Evolutionary conservation across 2,797 vertebrate species (phyloP).

Genomic region (Pipistrellus pygmaeus): DNA sequence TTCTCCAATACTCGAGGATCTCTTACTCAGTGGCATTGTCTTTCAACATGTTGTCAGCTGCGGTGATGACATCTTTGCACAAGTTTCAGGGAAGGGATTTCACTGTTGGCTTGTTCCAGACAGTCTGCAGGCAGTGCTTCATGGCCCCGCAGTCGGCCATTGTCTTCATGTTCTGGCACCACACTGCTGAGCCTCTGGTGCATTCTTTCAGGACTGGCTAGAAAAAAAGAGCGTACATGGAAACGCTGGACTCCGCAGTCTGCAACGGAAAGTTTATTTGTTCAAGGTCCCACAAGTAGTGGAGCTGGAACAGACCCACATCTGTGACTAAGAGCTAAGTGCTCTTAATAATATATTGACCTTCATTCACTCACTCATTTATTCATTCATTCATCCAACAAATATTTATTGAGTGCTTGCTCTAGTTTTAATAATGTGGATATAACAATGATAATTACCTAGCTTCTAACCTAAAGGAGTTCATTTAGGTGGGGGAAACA

Average conservation of each 20-base stretch:
- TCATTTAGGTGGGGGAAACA: neutral
- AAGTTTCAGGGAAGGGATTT: constrained; percentile 95
- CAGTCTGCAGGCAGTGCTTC: constrained; percentile 95
- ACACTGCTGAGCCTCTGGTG: constrained; percentile 91
- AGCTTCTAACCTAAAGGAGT: neutral
- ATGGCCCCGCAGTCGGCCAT: constrained; percentile 94
- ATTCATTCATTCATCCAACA: neutral
- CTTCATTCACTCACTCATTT: neutral
- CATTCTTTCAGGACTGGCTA: constrained; percentile 92
- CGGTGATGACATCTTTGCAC: constrained; percentile 94
- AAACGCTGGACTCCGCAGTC: too few species aligned
- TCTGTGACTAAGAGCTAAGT: constrained; percentile 25
- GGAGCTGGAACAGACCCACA: neutral
- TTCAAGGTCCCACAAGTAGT: neutral
- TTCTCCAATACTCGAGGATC: constrained; percentile 94
- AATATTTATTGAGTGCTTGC: neutral
- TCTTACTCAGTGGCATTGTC: constrained; percentile 94
- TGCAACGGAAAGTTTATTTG: neutral
- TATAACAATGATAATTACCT: neutral
- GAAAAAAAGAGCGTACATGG: too few species aligned
- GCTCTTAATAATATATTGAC: neutral
- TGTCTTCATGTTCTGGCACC: constrained; percentile 94
- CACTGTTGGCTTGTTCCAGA: constrained; percentile 96
- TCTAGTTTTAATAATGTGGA: neutral
- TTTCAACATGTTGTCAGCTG: constrained; percentile 92